Conservation (phyloP, 2,797 vertebrate species). For the Poecilia picta region DNA sequence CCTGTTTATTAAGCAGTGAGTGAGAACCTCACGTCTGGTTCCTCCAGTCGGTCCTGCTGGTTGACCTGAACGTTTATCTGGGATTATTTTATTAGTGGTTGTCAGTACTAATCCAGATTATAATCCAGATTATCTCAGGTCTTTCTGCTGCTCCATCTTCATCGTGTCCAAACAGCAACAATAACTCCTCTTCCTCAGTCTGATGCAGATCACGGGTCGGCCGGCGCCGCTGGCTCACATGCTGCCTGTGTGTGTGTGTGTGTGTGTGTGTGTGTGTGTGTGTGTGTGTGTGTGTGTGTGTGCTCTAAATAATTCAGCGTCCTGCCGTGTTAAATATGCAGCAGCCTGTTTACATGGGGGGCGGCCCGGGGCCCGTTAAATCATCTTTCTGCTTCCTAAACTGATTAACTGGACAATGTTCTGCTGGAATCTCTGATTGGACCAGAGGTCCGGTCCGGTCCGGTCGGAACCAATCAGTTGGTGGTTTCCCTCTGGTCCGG, state of each 20-base stretch:
- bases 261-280: slow-evolving; percentile 16
- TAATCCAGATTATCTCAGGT: not conserved
- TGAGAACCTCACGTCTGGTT: too few species aligned
- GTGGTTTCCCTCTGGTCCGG: too few species aligned
- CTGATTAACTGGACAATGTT: not conserved
- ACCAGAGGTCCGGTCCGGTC: too few species aligned
- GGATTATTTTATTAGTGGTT: not conserved
- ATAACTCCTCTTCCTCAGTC: not conserved
- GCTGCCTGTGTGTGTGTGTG: not conserved
- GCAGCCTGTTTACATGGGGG: slow-evolving; percentile 29
- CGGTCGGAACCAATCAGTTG: too few species aligned
- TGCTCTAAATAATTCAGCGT: slow-evolving; percentile 78
- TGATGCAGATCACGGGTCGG: slow-evolving; percentile 9
- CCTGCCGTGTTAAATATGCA: slow-evolving; percentile 75
- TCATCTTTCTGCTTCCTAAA: not conserved
- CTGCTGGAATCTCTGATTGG: not conserved
- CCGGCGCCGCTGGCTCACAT: slow-evolving; percentile 12
- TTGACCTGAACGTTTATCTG: not conserved
- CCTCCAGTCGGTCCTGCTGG: not conserved
- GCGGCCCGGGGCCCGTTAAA: not conserved
- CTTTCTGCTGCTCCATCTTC: not conserved
- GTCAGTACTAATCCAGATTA: not conserved
- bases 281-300: not conserved
- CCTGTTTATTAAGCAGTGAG: too few species aligned
- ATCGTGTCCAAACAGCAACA: not conserved